These are phyloP conservation scores for Porites cylindrica DNA, from an alignment of 92 coral and sea anemone species.

Conservation along the genomic window DNA sequence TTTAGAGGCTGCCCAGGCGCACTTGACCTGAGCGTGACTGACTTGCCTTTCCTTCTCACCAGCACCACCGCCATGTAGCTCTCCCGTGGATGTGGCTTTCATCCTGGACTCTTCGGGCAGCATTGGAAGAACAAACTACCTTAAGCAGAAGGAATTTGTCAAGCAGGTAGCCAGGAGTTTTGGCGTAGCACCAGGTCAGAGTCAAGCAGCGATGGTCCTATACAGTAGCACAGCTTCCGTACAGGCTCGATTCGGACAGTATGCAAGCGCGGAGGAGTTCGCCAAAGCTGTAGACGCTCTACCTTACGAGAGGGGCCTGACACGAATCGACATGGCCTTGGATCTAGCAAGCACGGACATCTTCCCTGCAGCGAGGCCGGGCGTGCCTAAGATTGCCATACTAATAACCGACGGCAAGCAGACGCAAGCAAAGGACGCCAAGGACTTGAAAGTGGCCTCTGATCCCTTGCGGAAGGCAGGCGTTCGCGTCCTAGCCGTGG, in stretches of 20 bases:
- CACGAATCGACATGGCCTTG: slow-evolving; percentile 58
- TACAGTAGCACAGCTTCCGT: slow-evolving; percentile 56
- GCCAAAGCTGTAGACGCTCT: slow-evolving; percentile 38
- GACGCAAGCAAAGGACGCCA: slow-evolving; percentile 18
- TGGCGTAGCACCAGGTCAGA: slow-evolving; percentile 43
- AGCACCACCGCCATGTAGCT: slow-evolving; percentile 18
- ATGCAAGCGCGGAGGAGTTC: slow-evolving; percentile 28
- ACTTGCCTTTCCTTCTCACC: neutral
- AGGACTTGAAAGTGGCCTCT: slow-evolving; percentile 25
- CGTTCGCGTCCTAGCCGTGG: slow-evolving; percentile 46
- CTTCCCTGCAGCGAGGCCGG: slow-evolving; percentile 46
- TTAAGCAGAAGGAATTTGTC: slow-evolving; percentile 57
- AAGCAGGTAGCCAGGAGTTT: slow-evolving; percentile 47
- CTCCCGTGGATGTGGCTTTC: slow-evolving; percentile 60
- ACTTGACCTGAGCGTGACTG: too few species aligned
- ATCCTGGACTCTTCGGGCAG: slow-evolving; percentile 66
- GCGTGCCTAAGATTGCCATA: slow-evolving; percentile 52
- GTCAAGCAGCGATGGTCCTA: slow-evolving; percentile 57
- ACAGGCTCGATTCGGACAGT: slow-evolving; percentile 32
- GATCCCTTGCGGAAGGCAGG: slow-evolving; percentile 30
- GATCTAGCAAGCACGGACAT: slow-evolving; percentile 23
- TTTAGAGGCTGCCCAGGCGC: too few species aligned
- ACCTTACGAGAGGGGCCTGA: slow-evolving; percentile 19
- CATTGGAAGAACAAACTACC: slow-evolving; percentile 28
- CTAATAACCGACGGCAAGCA: slow-evolving; percentile 63